These are phyloP conservation scores for Microchirus variegatus DNA, from an alignment of 2,797 vertebrate genomes.

Conservation along the genomic window DNA sequence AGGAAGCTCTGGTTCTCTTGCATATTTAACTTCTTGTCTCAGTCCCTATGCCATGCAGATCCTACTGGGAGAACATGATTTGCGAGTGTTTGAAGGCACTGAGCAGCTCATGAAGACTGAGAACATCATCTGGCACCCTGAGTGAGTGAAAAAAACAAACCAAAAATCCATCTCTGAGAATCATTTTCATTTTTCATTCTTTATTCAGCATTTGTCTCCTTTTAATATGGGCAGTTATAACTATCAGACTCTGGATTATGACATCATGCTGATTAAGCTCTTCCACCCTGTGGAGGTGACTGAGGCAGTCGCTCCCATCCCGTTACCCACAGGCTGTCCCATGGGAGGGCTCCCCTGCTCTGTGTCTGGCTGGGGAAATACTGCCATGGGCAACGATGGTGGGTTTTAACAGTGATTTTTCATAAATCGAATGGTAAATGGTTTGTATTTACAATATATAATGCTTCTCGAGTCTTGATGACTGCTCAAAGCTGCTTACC, in stretches of 20 bases:
- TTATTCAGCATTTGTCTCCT: constrained; percentile 1
- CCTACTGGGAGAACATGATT: constrained; percentile 77
- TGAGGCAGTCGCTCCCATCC: constrained; percentile 57
- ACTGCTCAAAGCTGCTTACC: no score
- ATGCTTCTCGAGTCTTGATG: no score
- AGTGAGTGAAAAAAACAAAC: constrained; percentile 39
- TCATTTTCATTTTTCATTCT: neutral
- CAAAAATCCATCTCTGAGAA: neutral
- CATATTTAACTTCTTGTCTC: constrained; percentile 17
- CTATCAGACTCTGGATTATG: constrained; percentile 79
- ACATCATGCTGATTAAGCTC: constrained; percentile 81
- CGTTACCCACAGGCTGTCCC: constrained; percentile 64
- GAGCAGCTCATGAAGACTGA: constrained; percentile 78
- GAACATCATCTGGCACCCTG: constrained; percentile 76
- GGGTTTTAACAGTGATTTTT: constrained; percentile 5
- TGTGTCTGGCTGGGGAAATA: constrained; percentile 78
- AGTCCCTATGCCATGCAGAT: constrained; percentile 77
- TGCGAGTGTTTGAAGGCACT: constrained; percentile 69
- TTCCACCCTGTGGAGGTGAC: constrained; percentile 71
- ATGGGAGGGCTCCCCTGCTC: constrained; percentile 55
- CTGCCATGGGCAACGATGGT: constrained; percentile 27
- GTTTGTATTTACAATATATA: neutral
- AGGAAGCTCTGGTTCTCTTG: neutral
- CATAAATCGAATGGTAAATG: neutral
- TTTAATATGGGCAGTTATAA: constrained; percentile 62